Base-by-base conservation (phyloP, 2,797 vertebrate species). In the Sphenopsis melanotis region DNA sequence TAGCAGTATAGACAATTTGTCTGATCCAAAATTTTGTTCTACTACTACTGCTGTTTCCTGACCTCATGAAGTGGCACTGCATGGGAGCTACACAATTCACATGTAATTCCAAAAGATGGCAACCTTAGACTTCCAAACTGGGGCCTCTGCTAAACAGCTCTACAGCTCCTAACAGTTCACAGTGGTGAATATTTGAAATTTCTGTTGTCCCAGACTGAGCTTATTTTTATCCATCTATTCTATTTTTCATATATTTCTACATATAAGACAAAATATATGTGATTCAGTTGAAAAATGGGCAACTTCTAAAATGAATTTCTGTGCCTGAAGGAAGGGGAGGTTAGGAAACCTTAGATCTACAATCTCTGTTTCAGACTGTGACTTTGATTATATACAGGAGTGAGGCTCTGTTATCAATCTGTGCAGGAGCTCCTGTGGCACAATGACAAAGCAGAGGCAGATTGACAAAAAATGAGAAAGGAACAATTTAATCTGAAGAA, bases 81-180 rank as follows among this genome's bases (percentile, higher is more conserved):
- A 0, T 78, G 66, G 56, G 55, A 95, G 63, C 56, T 44, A 85
- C 89, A 95, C 84, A 93, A 81, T 95, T 95, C 91, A 74, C 78
- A 49, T 46, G 27, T 36, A 74, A 18, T 92, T 93, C 93, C 94
- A 93, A 97, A 90, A 96, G 94, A 93, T 93, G 95, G 91, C 93
- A 95, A 92, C 88, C 84, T 94, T 86, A 91, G 84, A 70, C 92
- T 96, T 95, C 53, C 83, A 34, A 78, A 88, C 34, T 59, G n/a
- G 61, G 71, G 68, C 49, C 41, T 84, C 71, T 85, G 57, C 69
- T n/a, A 57, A 88, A 52, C 46, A 83, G 77, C 87, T 84, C 65
- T 69, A 46, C 53, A 75, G 78, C 47, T 93, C 52, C 59, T 57
- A 81, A 46, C 42, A 50, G 23, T 76, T 66, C 59, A 47, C 50